These are phyloP conservation scores for Leptocoma aspasia DNA, from an alignment of 2,113 vertebrate species.

Conservation along the genomic window DNA sequence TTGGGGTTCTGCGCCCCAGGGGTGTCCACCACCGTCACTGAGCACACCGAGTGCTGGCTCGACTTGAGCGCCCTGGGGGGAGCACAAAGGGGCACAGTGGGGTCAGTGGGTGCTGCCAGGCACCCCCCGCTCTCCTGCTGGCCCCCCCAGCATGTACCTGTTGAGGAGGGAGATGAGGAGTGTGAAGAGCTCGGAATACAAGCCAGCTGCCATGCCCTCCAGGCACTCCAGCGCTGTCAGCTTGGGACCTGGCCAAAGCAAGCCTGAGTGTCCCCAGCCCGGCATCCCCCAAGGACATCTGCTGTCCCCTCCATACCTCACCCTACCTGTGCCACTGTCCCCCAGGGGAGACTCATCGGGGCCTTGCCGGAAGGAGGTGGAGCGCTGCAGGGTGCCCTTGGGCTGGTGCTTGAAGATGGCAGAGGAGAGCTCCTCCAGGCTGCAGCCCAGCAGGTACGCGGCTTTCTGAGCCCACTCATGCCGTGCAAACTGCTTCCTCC, in stretches of 20 bases:
- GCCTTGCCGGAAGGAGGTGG: constrained; percentile 91
- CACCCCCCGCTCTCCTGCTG: fast-evolving
- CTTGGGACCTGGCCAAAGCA: constrained; percentile 78
- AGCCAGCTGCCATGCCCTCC: constrained; percentile 89
- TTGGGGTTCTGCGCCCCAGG: constrained; percentile 94
- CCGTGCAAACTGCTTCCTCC: constrained; percentile 87
- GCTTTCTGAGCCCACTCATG: constrained; percentile 99
- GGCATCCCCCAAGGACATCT: fast-evolving
- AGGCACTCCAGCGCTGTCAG: constrained; percentile 91
- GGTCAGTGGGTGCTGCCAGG: neutral
- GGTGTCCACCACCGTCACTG: constrained; percentile 93
- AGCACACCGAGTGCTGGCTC: constrained; percentile 92
- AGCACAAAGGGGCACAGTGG: neutral
- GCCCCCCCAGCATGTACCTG: constrained; percentile 68
- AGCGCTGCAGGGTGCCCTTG: constrained; percentile 86
- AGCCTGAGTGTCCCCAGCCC: neutral
- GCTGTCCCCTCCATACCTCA: fast-evolving
- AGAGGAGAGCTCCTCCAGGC: constrained; percentile 92
- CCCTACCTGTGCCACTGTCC: constrained; percentile 43
- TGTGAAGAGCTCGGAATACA: constrained; percentile 94
- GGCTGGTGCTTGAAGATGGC: constrained; percentile 92
- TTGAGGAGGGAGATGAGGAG: constrained; percentile 93
- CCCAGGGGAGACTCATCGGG: constrained; percentile 68
- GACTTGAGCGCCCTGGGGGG: constrained; percentile 89
- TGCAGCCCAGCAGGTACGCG: constrained; percentile 88